phyloP scores from a whole-genome alignment of 2,113 vertebrate genomes.

The Corythaixoides concolor region DNA sequence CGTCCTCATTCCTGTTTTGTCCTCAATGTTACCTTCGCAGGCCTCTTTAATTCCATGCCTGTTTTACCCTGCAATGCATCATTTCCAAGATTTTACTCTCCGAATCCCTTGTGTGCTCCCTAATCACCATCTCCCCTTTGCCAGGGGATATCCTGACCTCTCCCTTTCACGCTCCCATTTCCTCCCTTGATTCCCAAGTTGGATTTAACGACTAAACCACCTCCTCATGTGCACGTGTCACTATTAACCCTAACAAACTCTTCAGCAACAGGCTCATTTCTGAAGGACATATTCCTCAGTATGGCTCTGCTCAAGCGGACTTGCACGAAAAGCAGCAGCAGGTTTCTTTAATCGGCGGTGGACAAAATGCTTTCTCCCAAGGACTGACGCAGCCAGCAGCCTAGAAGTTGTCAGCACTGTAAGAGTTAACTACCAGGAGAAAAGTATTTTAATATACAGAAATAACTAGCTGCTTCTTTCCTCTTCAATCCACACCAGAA shows the following conservation, averaged over 20 bases:
- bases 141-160: neutral
- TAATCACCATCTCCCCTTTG: neutral
- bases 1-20: neutral
- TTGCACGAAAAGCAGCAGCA: neutral
- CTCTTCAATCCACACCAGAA: conserved; percentile 7
- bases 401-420: neutral
- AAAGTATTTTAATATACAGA: neutral
- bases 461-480: neutral
- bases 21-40: neutral
- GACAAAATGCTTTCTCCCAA: neutral
- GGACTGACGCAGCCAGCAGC: neutral
- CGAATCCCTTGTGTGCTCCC: neutral
- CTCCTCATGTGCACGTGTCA: neutral
- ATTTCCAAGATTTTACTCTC: neutral
- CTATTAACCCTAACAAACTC: neutral
- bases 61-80: neutral
- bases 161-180: neutral
- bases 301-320: neutral
- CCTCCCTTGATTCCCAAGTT: neutral
- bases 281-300: neutral
- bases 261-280: neutral
- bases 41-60: neutral
- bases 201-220: neutral
- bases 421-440: neutral
- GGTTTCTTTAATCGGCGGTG: neutral